phyloP scores from a whole-genome alignment of 2,888 invertebrate genomes.

The Lamellibrachia satsuma region DNA sequence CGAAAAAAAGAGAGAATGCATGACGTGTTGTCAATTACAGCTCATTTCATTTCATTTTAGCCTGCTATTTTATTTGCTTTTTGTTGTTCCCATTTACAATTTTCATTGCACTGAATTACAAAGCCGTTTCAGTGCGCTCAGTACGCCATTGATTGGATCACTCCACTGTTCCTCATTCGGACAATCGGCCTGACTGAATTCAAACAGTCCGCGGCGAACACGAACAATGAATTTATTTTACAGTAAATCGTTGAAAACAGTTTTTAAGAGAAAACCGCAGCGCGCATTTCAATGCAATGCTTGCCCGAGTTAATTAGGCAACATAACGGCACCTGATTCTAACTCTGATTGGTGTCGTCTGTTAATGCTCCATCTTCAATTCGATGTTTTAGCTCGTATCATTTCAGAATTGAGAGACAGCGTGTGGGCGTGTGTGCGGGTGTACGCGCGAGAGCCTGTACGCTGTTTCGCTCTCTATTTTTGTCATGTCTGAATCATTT shows the following conservation, averaged over 20 bases:
- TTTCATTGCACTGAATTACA: not conserved
- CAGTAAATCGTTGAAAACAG: not conserved
- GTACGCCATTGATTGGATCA: not conserved
- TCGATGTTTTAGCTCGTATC: no score
- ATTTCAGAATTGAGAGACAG: no score
- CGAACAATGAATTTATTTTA: not conserved
- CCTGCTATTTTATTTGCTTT: not conserved
- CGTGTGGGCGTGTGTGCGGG: not conserved
- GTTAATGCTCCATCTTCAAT: not conserved
- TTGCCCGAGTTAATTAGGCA: not conserved
- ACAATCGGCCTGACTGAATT: not conserved
- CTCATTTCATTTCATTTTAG: not conserved
- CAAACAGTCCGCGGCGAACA: not conserved
- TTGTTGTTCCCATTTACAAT: not conserved
- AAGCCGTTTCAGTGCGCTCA: not conserved
- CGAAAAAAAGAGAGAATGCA: not conserved
- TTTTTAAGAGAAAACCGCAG: not conserved
- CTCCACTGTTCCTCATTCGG: not conserved
- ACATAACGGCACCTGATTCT: not conserved
- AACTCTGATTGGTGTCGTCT: not conserved
- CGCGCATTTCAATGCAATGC: not conserved
- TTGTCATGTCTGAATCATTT: no score
- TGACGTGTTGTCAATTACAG: not conserved
- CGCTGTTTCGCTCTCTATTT: not conserved
- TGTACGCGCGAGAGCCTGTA: not conserved